phyloP scores from a whole-genome alignment of 1,140 invertebrate species.

The Drosophila tropicalis region DNA sequence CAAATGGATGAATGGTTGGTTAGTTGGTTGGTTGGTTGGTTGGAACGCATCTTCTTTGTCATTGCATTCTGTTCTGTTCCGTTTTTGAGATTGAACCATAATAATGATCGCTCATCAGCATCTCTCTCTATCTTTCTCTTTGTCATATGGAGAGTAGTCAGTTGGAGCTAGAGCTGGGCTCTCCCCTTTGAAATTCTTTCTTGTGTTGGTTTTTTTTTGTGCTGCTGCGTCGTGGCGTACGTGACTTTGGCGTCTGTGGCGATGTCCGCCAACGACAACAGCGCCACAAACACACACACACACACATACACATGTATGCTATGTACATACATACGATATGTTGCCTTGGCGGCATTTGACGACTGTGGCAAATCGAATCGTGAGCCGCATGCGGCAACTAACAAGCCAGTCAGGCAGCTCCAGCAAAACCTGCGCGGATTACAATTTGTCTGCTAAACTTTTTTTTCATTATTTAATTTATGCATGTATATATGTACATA shows the following conservation, averaged over 20 bases:
- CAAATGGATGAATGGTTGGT: background rate
- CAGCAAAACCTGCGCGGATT: conserved; percentile 52
- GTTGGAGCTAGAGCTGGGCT: background rate
- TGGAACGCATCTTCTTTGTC: conserved; percentile 7
- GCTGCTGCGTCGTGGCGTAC: conserved; percentile 58
- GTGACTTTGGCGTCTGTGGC: conserved; percentile 69
- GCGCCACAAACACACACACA: background rate
- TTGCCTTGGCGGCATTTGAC: conserved; percentile 28
- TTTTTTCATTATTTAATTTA: background rate
- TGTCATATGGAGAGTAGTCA: background rate
- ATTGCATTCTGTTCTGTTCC: background rate
- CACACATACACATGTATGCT: background rate
- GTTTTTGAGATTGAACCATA: too few relatives aligned
- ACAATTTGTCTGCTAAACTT: conserved; percentile 56
- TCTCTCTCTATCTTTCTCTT: too few relatives aligned
- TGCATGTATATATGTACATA: background rate
- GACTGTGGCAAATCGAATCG: conserved; percentile 55
- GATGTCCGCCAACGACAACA: conserved; percentile 59
- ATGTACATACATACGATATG: conserved; percentile 19
- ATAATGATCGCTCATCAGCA: too few relatives aligned
- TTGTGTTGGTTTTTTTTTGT: conserved; percentile 2
- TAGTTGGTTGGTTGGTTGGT: background rate
- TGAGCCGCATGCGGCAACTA: conserved; percentile 28
- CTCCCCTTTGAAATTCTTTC: conserved; percentile 3
- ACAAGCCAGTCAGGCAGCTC: conserved; percentile 19